Evolutionary conservation across 2,797 vertebrate genomes (phyloP).

Genomic region (Sarcoramphus papa): DNA sequence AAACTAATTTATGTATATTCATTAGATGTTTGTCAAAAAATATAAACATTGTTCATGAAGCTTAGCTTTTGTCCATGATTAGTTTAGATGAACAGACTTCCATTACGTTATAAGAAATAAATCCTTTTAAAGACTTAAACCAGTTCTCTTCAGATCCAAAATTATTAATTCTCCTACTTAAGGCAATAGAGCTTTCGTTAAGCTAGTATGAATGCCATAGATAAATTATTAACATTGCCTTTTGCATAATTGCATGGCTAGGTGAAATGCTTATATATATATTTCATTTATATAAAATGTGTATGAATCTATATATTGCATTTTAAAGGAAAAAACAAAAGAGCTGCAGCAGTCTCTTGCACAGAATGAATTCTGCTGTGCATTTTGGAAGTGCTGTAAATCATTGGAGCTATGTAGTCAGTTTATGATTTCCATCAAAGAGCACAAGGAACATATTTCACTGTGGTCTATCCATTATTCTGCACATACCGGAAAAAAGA

Average conservation of each 20-base stretch:
- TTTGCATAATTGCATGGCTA: constrained; percentile 13
- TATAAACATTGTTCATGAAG: constrained; percentile 20
- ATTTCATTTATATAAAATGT: not conserved
- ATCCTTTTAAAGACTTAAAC: constrained; percentile 43
- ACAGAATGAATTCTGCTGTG: not conserved
- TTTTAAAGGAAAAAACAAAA: constrained; percentile 18
- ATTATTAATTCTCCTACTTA: constrained; percentile 46
- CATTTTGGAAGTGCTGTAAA: constrained; percentile 48
- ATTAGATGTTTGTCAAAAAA: constrained; percentile 34
- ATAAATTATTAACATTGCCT: constrained; percentile 11
- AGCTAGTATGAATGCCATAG: not conserved
- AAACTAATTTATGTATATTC: not conserved
- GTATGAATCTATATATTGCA: not conserved
- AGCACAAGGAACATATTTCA: constrained; percentile 37
- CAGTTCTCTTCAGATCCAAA: constrained; percentile 3
- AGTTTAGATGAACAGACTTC: constrained; percentile 6
- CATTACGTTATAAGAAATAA: constrained; percentile 30
- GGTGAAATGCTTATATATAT: not conserved
- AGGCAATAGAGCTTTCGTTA: constrained; percentile 11
- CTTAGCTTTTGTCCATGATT: not conserved
- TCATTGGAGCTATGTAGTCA: constrained; percentile 39
- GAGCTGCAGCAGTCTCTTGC: not conserved
- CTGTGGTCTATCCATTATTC: constrained; percentile 43
- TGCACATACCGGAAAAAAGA: constrained; percentile 34
- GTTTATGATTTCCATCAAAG: constrained; percentile 57